Evolutionary conservation across 2,888 invertebrate species (phyloP).

Genomic region (Polyploca ridens): DNA sequence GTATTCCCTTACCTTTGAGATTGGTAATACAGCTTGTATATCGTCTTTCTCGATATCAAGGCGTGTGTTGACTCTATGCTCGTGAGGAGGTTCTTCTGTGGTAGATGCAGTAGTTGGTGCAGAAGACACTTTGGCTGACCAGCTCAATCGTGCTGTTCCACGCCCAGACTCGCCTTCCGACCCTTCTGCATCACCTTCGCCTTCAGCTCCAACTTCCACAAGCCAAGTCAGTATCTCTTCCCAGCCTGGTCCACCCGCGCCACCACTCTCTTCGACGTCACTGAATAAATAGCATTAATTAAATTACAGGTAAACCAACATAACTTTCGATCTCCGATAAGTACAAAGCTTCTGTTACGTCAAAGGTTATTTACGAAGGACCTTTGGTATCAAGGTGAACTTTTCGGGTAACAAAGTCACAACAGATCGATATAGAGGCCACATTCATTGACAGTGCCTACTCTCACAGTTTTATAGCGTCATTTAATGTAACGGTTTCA

Average conservation of each 20-base stretch:
- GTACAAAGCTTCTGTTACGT: slow-evolving; percentile 37
- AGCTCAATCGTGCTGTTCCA: slow-evolving; percentile 93
- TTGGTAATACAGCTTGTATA: slow-evolving; percentile 96
- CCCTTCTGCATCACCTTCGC: slow-evolving; percentile 81
- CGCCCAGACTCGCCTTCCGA: slow-evolving; percentile 85
- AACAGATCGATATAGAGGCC: slow-evolving; percentile 45
- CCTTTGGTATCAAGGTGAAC: slow-evolving; percentile 47
- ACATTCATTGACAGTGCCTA: not conserved
- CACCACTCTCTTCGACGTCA: slow-evolving; percentile 65
- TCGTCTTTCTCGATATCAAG: slow-evolving; percentile 97
- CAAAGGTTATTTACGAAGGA: slow-evolving; percentile 42
- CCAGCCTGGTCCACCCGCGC: slow-evolving; percentile 78
- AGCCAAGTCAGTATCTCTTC: slow-evolving; percentile 97
- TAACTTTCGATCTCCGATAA: slow-evolving; percentile 27
- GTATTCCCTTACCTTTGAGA: slow-evolving; percentile 90
- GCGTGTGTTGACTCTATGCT: slow-evolving; percentile 90
- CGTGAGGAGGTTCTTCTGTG: slow-evolving; percentile 74
- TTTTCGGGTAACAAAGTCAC: slow-evolving; percentile 40
- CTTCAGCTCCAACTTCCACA: slow-evolving; percentile 94
- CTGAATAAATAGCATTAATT: slow-evolving; percentile 35
- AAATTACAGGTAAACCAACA: not conserved
- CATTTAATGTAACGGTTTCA: slow-evolving; percentile 19
- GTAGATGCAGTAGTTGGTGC: slow-evolving; percentile 60
- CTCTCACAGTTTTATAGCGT: not conserved
- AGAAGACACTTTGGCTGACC: slow-evolving; percentile 87